A percentile compares a stretch with the other conserved stretches of the same genome.
Evolutionary conservation across 2,797 vertebrate species (phyloP).

Genomic region (Paramormyrops hopkinsi): DNA sequence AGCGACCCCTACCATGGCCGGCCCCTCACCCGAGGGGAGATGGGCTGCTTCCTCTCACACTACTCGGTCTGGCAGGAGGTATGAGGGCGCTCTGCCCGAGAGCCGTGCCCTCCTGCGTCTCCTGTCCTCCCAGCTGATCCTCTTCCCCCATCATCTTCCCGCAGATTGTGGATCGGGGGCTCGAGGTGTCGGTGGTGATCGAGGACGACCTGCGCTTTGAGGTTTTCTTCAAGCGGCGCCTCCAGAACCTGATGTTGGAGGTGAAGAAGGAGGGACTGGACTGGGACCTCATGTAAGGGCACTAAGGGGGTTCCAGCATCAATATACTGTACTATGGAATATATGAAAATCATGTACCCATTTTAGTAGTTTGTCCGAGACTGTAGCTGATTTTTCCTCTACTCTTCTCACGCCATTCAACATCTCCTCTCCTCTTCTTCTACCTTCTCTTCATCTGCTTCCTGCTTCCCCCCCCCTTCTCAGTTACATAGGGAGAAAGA

Average conservation of each 20-base stretch:
- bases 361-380: background rate
- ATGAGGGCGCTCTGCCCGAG: background rate
- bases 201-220: slow-evolving; percentile 90
- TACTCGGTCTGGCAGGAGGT: slow-evolving; percentile 89
- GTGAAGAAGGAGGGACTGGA: slow-evolving; percentile 65
- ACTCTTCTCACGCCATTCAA: background rate
- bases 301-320: background rate
- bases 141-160: background rate
- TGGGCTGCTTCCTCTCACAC: slow-evolving; percentile 92
- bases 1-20: slow-evolving; percentile 83
- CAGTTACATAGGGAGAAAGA: slow-evolving; percentile 86
- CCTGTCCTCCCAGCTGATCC: background rate
- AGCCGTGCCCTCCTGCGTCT: background rate
- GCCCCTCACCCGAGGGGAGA: slow-evolving; percentile 82
- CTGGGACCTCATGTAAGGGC: slow-evolving; percentile 84
- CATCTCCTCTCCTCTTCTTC: background rate
- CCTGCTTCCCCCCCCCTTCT: background rate
- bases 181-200: slow-evolving; percentile 71
- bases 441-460: background rate
- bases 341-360: background rate
- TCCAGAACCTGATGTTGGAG: slow-evolving; percentile 78
- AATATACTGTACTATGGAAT: background rate
- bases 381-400: background rate
- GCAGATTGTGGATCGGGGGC: slow-evolving; percentile 65
- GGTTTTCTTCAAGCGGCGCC: slow-evolving; percentile 83